phyloP scores from a whole-genome alignment of 2,113 vertebrate species.

The Ammodytes marinus region DNA sequence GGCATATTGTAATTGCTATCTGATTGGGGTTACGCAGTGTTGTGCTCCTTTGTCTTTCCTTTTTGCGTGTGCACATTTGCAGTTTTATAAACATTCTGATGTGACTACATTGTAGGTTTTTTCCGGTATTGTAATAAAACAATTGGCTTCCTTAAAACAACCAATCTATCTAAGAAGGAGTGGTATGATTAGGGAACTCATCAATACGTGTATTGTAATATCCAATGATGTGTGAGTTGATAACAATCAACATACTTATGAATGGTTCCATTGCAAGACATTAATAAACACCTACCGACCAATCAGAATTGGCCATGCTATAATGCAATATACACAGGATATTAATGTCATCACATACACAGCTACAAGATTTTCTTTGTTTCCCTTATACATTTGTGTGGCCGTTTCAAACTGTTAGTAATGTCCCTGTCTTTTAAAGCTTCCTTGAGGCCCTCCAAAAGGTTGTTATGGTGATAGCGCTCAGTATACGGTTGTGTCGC shows the following conservation, averaged over 20 bases:
- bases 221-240: background rate
- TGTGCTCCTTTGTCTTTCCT: background rate
- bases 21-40: background rate
- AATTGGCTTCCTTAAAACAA: conserved; percentile 12
- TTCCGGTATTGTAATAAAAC: conserved; percentile 10
- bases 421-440: conserved; percentile 16
- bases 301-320: background rate
- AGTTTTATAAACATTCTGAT: background rate
- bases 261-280: background rate
- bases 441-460: background rate
- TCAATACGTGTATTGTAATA: background rate
- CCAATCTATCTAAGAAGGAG: conserved; percentile 14
- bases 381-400: background rate
- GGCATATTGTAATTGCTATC: background rate
- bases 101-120: background rate
- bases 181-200: conserved; percentile 5
- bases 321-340: background rate
- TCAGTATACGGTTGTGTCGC: background rate
- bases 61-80: background rate
- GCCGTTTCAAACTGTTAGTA: background rate
- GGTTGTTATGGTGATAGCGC: conserved; percentile 33
- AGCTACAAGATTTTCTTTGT: background rate
- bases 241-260: no score
- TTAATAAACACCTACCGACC: background rate
- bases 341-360: background rate